Conservation (phyloP, 2,888 invertebrate species). For the Diarsia brunnea region DNA sequence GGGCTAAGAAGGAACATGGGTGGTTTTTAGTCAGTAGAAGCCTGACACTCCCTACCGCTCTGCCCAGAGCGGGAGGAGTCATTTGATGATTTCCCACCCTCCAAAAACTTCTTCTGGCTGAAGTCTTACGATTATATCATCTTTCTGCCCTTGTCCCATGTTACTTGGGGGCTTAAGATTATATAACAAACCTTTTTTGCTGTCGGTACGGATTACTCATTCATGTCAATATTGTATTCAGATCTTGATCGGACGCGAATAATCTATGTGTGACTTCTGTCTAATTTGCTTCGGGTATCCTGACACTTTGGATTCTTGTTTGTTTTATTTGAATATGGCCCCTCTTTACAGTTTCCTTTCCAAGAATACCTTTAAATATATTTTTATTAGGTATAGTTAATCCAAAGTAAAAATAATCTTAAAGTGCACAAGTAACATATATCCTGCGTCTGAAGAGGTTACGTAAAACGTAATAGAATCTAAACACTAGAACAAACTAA, state of each 20-base stretch:
- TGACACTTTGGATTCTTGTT: conserved; percentile 53
- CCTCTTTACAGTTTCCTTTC: conserved; percentile 51
- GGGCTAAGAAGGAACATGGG: too few species aligned
- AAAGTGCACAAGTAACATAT: conserved; percentile 17
- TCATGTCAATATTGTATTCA: conserved; percentile 61
- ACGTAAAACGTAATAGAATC: conserved; percentile 50
- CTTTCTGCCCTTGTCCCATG: too few species aligned
- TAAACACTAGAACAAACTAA: conserved; percentile 45
- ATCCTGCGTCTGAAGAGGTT: conserved; percentile 29
- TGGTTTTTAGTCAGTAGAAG: too few species aligned
- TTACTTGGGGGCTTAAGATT: conserved; percentile 12
- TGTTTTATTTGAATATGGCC: conserved; percentile 45
- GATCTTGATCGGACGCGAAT: conserved; percentile 63
- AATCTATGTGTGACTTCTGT: conserved; percentile 66
- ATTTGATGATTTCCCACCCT: too few species aligned
- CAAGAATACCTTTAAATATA: conserved; percentile 20
- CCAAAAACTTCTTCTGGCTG: too few species aligned
- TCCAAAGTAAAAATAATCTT: neutral
- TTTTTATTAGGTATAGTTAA: conserved; percentile 17
- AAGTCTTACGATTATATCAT: too few species aligned
- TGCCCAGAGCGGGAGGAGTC: too few species aligned
- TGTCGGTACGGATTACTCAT: conserved; percentile 57
- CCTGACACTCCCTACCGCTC: too few species aligned
- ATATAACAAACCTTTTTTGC: conserved; percentile 53
- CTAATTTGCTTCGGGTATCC: conserved; percentile 61